A percentile compares a stretch with the other conserved stretches of the same genome.
These are phyloP conservation scores for Neosilurus mollespiculum DNA, from an alignment of 2,797 vertebrate genomes.

Conservation along the genomic window DNA sequence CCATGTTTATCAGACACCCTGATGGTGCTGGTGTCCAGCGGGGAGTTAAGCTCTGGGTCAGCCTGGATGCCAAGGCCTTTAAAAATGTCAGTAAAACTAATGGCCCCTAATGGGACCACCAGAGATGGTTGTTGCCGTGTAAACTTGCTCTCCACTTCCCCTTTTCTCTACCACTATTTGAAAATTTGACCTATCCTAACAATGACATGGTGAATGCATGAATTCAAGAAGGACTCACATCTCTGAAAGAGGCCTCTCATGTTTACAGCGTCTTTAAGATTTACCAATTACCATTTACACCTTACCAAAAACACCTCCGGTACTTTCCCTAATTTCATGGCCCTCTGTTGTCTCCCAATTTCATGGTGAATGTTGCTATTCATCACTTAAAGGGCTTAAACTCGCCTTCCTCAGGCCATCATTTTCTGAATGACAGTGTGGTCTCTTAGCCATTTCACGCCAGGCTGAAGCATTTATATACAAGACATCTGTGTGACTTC, in stretches of 20 bases:
- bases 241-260: constrained; percentile 46
- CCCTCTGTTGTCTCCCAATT: constrained; percentile 26
- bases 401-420: constrained; percentile 45
- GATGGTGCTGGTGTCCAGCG: constrained; percentile 36
- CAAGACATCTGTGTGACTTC: constrained; percentile 27
- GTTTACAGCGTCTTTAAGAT: constrained; percentile 47
- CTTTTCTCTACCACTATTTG: constrained; percentile 37
- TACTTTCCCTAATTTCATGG: constrained; percentile 35
- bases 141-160: constrained; percentile 40
- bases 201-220: constrained; percentile 47
- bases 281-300: constrained; percentile 45
- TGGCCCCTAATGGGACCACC: constrained; percentile 68
- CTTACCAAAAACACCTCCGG: constrained; percentile 42
- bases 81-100: constrained; percentile 64
- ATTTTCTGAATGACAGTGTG: constrained; percentile 43
- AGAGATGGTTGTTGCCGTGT: constrained; percentile 47
- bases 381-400: constrained; percentile 28
- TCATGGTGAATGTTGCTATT: constrained; percentile 34
- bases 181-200: constrained; percentile 48
- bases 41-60: constrained; percentile 57
- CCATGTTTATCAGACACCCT: constrained; percentile 50
- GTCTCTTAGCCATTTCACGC: constrained; percentile 33
- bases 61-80: constrained; percentile 58
- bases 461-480: constrained; percentile 28
- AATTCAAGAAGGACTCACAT: constrained; percentile 34